These are phyloP conservation scores for Ditula angustiorana DNA, from an alignment of 2,888 invertebrate species.

Conservation along the genomic window DNA sequence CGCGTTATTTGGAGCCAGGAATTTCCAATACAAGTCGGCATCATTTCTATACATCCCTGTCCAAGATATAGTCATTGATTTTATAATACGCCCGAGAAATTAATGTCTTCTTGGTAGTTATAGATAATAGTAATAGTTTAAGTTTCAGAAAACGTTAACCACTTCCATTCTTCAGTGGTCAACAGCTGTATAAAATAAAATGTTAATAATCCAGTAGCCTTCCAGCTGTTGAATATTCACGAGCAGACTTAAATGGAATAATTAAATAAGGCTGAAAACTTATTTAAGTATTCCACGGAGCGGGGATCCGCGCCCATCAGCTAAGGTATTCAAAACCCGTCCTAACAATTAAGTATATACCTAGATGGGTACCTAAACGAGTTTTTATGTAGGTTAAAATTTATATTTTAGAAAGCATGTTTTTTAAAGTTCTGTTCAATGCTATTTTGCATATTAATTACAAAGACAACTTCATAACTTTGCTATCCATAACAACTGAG, in stretches of 20 bases:
- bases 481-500: too few relatives aligned
- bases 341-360: slow-evolving; percentile 64
- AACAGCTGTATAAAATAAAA: slow-evolving; percentile 24
- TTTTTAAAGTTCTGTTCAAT: too few relatives aligned
- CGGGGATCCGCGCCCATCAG: slow-evolving; percentile 65
- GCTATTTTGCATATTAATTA: too few relatives aligned
- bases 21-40: too few relatives aligned
- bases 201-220: slow-evolving; percentile 44
- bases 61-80: too few relatives aligned
- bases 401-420: too few relatives aligned
- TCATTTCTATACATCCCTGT: too few relatives aligned
- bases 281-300: slow-evolving; percentile 74
- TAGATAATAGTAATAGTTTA: background rate
- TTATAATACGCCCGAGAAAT: too few relatives aligned
- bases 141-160: background rate
- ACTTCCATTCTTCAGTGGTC: background rate
- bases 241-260: slow-evolving; percentile 69
- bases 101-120: background rate
- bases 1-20: too few relatives aligned
- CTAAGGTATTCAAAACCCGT: slow-evolving; percentile 70
- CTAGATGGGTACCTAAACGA: slow-evolving; percentile 28
- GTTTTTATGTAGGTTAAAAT: slow-evolving; percentile 18
- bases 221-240: slow-evolving; percentile 73
- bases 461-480: too few relatives aligned
- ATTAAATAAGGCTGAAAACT: slow-evolving; percentile 79